These are phyloP conservation scores for Oligia fasciuncula DNA, from an alignment of 2,888 invertebrate species.

Conservation along the genomic window DNA sequence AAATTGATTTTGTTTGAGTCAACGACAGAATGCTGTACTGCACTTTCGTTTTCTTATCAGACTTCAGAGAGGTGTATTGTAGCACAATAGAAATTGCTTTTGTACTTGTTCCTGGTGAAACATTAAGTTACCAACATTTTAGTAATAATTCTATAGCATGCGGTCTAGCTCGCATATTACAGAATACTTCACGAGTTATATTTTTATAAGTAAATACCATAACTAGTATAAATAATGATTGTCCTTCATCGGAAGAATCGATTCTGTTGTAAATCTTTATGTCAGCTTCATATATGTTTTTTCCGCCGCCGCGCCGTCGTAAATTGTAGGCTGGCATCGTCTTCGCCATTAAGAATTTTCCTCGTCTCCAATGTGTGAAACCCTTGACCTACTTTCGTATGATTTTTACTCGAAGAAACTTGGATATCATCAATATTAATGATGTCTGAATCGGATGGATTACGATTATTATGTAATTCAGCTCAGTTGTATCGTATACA, in stretches of 20 bases:
- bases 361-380: conserved; percentile 48
- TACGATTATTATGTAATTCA: conserved; percentile 27
- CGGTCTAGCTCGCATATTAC: no score
- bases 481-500: background rate
- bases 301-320: conserved; percentile 24
- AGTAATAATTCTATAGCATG: background rate
- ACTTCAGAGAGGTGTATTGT: background rate
- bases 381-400: conserved; percentile 57
- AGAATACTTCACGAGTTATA: background rate
- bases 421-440: conserved; percentile 30
- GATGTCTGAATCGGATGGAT: conserved; percentile 18
- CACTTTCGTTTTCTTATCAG: conserved; percentile 43
- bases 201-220: background rate
- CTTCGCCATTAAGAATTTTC: conserved; percentile 49
- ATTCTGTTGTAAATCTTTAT: conserved; percentile 8
- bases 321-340: conserved; percentile 29
- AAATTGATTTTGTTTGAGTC: conserved; percentile 43
- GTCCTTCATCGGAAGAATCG: background rate
- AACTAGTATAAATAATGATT: conserved; percentile 4
- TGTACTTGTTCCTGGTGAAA: conserved; percentile 11
- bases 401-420: conserved; percentile 34
- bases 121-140: background rate
- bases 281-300: conserved; percentile 17
- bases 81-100: background rate
- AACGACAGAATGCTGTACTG: conserved; percentile 7